Base-by-base conservation (phyloP, 2,888 invertebrate species). In the Epistrophe grossulariae region DNA sequence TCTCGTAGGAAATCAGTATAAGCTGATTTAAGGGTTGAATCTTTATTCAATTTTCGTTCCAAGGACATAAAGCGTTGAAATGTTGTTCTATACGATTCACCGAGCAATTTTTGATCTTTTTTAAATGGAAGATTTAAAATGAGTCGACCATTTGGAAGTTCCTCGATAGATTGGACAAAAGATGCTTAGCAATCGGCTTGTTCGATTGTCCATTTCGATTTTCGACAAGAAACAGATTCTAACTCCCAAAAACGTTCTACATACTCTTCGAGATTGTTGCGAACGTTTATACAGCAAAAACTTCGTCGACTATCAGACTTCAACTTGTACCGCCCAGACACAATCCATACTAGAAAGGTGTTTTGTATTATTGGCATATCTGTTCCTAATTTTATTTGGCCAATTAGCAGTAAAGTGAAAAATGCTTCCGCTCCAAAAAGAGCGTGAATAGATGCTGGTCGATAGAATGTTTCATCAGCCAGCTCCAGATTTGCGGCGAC, bases 11-110 rank as follows among this genome's bases (percentile, higher is more conserved):
- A 31, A 5, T 31, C 31, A 31, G 5, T 5, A 0, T 31, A 31
- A 31, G 31, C 31, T 31, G 31, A 31, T 31, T 7, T 31, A 5
- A 31, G 31, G 5, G 7, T 4, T 31, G 5, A 4, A 31, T 31
- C 43, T 80, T 71, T 88, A 10, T 24, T 52, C 11, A 84, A 19
- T 17, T 68, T 79, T 15, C 84, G 71, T 43, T 89, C 82, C 28
- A 88, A 24, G 0, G 79, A 59, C 19, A 74, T 28, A 79, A 88
- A 88, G 8, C 62, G 40, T 13, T 31, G 17, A 15, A 38, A 35
- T 24, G 66, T 43, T 62, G 55, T 6, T 57, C 24, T 35, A 45
- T 38, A 60, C 7, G 60, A 60, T 6, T 60, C 19, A 19, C 59
- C 60, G 19, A 60, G 38, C 7, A 5, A 4, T 31, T 31, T 5